Conservation (phyloP, 1,140 invertebrate species). For the Micrasema minimum region DNA sequence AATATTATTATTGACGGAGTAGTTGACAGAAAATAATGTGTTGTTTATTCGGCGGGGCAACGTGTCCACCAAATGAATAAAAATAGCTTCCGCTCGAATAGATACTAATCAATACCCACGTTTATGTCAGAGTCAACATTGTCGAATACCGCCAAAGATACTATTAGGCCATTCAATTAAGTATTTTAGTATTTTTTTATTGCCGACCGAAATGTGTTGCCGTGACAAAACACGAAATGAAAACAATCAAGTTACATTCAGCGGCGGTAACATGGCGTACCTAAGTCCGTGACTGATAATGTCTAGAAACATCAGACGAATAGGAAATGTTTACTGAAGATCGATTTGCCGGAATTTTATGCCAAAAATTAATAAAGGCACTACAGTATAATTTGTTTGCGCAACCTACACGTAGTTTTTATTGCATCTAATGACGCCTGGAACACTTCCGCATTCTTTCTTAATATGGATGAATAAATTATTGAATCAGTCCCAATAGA, state of each 20-base stretch:
- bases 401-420: slow-evolving; percentile 15
- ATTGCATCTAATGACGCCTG: slow-evolving; percentile 19
- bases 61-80: too few species aligned
- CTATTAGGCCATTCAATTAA: slow-evolving; percentile 12
- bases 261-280: slow-evolving; percentile 15
- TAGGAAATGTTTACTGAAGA: neutral
- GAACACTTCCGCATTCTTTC: slow-evolving; percentile 8
- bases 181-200: neutral
- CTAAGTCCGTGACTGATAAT: slow-evolving; percentile 8
- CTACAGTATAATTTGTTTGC: slow-evolving; percentile 6
- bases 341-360: neutral
- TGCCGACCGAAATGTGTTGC: neutral
- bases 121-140: slow-evolving; percentile 10
- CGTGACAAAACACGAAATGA: slow-evolving; percentile 23
- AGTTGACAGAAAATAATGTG: too few species aligned
- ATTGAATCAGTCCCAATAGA: too few species aligned
- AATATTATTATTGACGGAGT: too few species aligned
- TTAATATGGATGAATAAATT: slow-evolving; percentile 1
- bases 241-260: slow-evolving; percentile 11
- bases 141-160: slow-evolving; percentile 1
- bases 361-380: neutral
- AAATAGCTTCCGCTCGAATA: too few species aligned
- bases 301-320: slow-evolving; percentile 10
- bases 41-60: too few species aligned
- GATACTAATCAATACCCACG: slow-evolving; percentile 19